These are phyloP conservation scores for Aulostomus chinensis DNA, from an alignment of 2,797 vertebrate species.

Conservation along the genomic window DNA sequence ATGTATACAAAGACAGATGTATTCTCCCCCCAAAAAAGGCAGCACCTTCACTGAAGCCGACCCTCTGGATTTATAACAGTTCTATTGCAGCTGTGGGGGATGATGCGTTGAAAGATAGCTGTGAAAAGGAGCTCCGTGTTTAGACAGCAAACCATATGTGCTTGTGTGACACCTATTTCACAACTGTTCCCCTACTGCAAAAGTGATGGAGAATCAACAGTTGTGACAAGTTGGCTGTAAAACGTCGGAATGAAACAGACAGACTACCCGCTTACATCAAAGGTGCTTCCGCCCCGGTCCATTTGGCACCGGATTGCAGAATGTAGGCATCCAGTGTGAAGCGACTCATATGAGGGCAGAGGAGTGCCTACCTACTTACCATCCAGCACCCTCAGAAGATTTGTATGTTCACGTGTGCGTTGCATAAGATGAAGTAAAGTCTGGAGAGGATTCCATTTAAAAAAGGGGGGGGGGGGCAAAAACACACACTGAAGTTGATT, in stretches of 20 bases:
- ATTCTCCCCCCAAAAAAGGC: too few relatives aligned
- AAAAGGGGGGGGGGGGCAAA: not conserved
- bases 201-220: conserved; percentile 75
- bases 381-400: not conserved
- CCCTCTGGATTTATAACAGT: conserved; percentile 1
- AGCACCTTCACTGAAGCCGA: too few relatives aligned
- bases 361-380: conserved; percentile 30
- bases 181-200: conserved; percentile 58
- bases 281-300: conserved; percentile 67
- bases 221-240: conserved; percentile 76
- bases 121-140: conserved; percentile 70
- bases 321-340: conserved; percentile 73
- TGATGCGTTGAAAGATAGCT: conserved; percentile 54
- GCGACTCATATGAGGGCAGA: conserved; percentile 44
- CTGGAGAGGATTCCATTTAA: too few relatives aligned
- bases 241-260: conserved; percentile 65
- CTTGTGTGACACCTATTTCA: conserved; percentile 77
- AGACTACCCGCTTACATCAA: conserved; percentile 66
- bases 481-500: not conserved
- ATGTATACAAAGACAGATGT: too few relatives aligned
- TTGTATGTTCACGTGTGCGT: too few relatives aligned
- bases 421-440: too few relatives aligned
- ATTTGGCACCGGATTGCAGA: conserved; percentile 76
- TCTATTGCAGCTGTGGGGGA: not conserved
- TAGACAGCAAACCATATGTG: conserved; percentile 69